A percentile compares a stretch with the other conserved stretches of the same genome.
These are phyloP conservation scores for Patella caerulea DNA, from an alignment of 2,888 invertebrate species.

Conservation along the genomic window DNA sequence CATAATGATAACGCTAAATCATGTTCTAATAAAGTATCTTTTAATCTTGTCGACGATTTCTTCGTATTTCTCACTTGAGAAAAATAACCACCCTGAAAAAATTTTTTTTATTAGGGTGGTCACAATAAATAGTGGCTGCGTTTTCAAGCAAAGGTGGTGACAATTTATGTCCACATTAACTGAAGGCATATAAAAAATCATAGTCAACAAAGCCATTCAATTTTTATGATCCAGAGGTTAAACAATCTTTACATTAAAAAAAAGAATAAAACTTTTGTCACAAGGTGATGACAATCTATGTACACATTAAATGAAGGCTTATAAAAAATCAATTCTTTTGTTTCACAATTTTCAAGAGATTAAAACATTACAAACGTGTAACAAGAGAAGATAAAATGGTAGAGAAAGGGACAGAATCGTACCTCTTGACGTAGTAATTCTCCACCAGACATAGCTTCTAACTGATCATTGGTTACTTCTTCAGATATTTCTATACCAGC, in stretches of 20 bases:
- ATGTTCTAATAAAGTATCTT: constrained; percentile 94
- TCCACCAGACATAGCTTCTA: constrained; percentile 97
- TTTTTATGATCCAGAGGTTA: too few species aligned
- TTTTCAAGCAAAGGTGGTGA: background rate
- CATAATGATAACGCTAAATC: constrained; percentile 91
- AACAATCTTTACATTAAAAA: too few species aligned
- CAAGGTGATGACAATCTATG: background rate
- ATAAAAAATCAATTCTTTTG: too few species aligned
- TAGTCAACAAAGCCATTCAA: too few species aligned
- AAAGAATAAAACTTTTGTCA: too few species aligned
- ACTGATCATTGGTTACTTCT: constrained; percentile 95
- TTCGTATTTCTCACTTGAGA: constrained; percentile 97
- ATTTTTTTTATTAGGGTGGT: background rate
- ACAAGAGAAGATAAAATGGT: background rate
- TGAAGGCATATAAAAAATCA: too few species aligned
- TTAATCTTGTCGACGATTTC: constrained; percentile 92
- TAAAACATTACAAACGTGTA: too few species aligned
- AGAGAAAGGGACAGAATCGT: background rate
- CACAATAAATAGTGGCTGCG: background rate
- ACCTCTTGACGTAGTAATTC: constrained; percentile 95
- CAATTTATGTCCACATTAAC: background rate
- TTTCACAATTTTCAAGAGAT: too few species aligned
- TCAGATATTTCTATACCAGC: constrained; percentile 97
- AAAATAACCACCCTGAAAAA: constrained; percentile 91
- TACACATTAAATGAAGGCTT: background rate